A percentile compares a stretch with the other conserved stretches of the same genome.
These are phyloP conservation scores for Pholis gunnellus DNA, from an alignment of 2,113 vertebrate genomes.

Conservation along the genomic window DNA sequence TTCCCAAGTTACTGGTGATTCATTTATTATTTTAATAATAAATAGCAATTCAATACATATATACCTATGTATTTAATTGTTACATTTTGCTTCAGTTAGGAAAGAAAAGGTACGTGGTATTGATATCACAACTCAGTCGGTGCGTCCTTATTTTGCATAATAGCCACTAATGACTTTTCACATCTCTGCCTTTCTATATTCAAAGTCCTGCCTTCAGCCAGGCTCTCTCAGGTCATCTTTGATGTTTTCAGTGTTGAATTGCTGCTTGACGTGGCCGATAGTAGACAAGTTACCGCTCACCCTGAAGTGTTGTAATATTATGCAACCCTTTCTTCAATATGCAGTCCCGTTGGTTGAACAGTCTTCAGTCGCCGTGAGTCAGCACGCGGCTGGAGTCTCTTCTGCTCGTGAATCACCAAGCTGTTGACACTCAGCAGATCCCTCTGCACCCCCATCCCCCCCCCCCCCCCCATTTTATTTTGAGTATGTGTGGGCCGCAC, in stretches of 20 bases:
- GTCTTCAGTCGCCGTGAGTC: constrained; percentile 61
- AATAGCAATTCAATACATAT: neutral
- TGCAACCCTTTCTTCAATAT: constrained; percentile 36
- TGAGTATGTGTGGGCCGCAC: constrained; percentile 67
- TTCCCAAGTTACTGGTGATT: too few relatives aligned
- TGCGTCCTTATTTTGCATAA: neutral
- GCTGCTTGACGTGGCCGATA: neutral
- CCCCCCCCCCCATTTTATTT: constrained; percentile 60
- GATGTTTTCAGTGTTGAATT: neutral
- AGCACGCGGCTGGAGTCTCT: constrained; percentile 42
- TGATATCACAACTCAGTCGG: neutral
- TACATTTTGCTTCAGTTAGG: neutral
- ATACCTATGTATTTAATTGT: neutral
- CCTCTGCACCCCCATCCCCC: constrained; percentile 40
- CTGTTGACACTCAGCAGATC: constrained; percentile 64
- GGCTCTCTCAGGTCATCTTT: neutral
- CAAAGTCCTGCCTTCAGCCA: neutral
- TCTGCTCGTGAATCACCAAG: constrained; percentile 64
- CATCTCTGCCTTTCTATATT: neutral
- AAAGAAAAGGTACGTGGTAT: neutral
- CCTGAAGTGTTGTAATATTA: constrained; percentile 26
- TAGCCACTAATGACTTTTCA: neutral
- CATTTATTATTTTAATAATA: neutral
- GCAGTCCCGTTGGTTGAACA: constrained; percentile 32
- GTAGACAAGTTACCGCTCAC: neutral